A percentile compares a stretch with the other conserved stretches of the same genome.
phyloP scores from a whole-genome alignment of 2,888 invertebrate genomes.

The Zelleria hepariella region DNA sequence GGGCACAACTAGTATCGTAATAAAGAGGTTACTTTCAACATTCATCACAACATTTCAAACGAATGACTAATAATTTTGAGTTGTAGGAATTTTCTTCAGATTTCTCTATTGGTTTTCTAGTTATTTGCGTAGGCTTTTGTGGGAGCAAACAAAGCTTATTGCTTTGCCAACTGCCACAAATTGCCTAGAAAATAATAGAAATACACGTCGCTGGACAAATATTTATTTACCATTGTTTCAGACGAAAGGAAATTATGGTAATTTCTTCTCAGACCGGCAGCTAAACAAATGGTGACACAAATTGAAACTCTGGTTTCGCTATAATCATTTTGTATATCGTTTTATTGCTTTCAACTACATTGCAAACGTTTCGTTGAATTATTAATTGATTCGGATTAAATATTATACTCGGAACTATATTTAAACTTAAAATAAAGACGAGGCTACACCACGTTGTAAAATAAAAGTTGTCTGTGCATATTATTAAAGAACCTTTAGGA shows the following conservation, averaged over 20 bases:
- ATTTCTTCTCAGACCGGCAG: neutral
- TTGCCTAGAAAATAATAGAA: neutral
- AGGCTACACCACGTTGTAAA: neutral
- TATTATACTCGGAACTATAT: neutral
- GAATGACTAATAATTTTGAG: neutral
- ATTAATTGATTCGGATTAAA: slow-evolving; percentile 18
- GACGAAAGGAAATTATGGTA: neutral
- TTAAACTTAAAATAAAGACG: neutral
- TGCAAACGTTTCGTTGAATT: slow-evolving; percentile 66
- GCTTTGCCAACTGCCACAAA: neutral
- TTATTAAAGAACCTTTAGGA: neutral
- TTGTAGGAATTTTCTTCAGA: neutral
- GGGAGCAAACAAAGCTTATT: neutral
- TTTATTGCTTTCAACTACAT: slow-evolving; percentile 62
- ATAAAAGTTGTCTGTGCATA: neutral
- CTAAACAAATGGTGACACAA: neutral
- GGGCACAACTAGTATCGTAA: too few species aligned
- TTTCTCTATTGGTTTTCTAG: neutral
- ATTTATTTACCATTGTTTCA: slow-evolving; percentile 3
- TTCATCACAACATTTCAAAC: neutral
- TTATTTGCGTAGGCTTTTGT: neutral
- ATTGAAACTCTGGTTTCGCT: slow-evolving; percentile 27
- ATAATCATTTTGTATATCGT: slow-evolving; percentile 36
- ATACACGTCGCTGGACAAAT: neutral
- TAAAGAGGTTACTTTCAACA: neutral